These are phyloP conservation scores for Azemiops feae DNA, from an alignment of 2,113 vertebrate genomes.

Conservation along the genomic window DNA sequence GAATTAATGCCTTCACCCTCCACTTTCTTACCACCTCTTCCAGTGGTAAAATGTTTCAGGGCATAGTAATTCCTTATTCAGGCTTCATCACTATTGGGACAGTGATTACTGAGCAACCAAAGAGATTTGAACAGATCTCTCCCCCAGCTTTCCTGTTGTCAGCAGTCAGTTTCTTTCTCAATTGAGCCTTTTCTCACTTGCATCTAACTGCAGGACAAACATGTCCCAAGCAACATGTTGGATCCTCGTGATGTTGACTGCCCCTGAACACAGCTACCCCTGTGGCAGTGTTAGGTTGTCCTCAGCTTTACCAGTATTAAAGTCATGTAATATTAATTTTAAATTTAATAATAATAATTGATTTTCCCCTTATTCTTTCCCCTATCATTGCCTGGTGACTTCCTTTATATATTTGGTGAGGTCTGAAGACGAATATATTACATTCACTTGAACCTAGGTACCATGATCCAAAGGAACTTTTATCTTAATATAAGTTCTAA, in stretches of 20 bases:
- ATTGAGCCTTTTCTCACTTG: background rate
- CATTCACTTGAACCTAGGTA: background rate
- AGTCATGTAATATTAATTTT: background rate
- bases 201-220: background rate
- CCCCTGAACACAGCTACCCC: background rate
- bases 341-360: background rate
- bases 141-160: background rate
- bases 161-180: background rate
- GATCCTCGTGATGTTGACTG: background rate
- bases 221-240: background rate
- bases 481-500: background rate
- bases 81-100: background rate
- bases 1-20: background rate
- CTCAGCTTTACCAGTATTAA: background rate
- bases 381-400: background rate
- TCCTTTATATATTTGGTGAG: background rate
- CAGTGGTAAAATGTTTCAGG: background rate
- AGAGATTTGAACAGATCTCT: background rate
- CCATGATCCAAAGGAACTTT: background rate
- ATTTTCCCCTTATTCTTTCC: background rate
- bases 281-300: background rate
- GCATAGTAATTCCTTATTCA: background rate
- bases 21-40: background rate
- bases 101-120: background rate
- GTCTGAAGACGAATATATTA: background rate